Evolutionary conservation across 2,888 invertebrate species (phyloP).

Genomic region (Epinotia brunnichana): DNA sequence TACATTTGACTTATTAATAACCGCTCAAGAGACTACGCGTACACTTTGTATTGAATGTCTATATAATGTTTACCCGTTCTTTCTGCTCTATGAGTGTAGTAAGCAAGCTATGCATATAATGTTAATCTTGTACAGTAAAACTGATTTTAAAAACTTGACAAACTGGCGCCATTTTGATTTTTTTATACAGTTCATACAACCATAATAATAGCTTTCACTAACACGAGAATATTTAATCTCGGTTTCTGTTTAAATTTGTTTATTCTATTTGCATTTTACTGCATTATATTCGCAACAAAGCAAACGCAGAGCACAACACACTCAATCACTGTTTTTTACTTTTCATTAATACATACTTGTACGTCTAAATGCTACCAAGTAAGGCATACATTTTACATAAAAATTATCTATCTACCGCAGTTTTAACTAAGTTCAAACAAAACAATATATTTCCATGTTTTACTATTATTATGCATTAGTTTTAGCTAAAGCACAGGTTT

Average conservation of each 20-base stretch:
- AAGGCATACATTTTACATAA: constrained; percentile 25
- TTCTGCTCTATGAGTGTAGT: too few species aligned
- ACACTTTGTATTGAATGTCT: too few species aligned
- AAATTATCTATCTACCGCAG: constrained; percentile 13
- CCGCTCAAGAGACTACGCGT: too few species aligned
- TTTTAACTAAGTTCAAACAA: constrained; percentile 26
- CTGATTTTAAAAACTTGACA: background rate
- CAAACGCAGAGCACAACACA: too few species aligned
- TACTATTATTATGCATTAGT: constrained; percentile 13
- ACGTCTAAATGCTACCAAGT: constrained; percentile 31
- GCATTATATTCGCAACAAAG: background rate
- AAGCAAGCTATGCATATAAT: background rate
- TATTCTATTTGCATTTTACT: background rate
- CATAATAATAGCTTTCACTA: constrained; percentile 1
- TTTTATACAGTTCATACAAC: background rate
- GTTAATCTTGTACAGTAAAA: background rate
- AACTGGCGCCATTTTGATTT: background rate
- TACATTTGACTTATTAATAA: too few species aligned
- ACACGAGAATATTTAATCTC: background rate
- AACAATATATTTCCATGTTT: background rate
- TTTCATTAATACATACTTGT: background rate
- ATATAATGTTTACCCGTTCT: too few species aligned
- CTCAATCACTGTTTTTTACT: background rate
- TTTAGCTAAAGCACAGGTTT: background rate
- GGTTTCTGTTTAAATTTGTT: background rate